Base-by-base conservation (phyloP, 2,797 vertebrate species). In the Acipenser oxyrinchus region DNA sequence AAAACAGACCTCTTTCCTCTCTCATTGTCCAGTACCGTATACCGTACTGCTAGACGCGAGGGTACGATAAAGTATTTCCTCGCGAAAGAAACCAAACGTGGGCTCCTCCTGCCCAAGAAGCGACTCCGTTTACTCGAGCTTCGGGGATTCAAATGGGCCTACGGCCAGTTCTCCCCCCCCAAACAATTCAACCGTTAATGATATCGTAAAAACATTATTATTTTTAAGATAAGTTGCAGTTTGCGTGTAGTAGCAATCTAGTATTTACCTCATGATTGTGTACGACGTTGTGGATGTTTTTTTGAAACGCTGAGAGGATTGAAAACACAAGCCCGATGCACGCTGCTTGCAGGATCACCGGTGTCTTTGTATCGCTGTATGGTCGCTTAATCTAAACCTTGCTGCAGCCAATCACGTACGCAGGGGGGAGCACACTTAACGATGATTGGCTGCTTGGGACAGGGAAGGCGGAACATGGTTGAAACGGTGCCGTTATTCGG, bases 271-370 rank as follows among this genome's bases (percentile, higher is more conserved):
- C 73, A 89, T 90, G 88, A 91, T 91, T 84, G 86, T 75, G 86
- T 90, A 91, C 72, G 88, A 89, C 88, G 88, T 90, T 77, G 89
- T 90, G 87, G 74, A 73, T 77, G 10, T 18, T 71, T 80, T 11
- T 68, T 64, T 7, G 62, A 58, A n/a, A 55, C 55, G 60, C 55
- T 37, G 58, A 37, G 69, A 67, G 2, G 23, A 37, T 37, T 37
- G 61, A 67, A 70, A 70, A 48, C 23, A 12, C 23, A 10, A 48
- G 61, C 1, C 37, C 23, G 15, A 8, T 49, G 49, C 23, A 8
- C 51, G 37, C 58, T 18, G 15, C 15, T 18, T 18, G 15, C 15
- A 18, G 15, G 15, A 1, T 1, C 15, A 18, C 15, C 18, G 15
- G 15, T 1, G 15, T 18, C 15, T 18, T 18, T 18, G 15, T 18